These are phyloP conservation scores for Acanthis flammea DNA, from an alignment of 2,797 vertebrate genomes.

Conservation along the genomic window DNA sequence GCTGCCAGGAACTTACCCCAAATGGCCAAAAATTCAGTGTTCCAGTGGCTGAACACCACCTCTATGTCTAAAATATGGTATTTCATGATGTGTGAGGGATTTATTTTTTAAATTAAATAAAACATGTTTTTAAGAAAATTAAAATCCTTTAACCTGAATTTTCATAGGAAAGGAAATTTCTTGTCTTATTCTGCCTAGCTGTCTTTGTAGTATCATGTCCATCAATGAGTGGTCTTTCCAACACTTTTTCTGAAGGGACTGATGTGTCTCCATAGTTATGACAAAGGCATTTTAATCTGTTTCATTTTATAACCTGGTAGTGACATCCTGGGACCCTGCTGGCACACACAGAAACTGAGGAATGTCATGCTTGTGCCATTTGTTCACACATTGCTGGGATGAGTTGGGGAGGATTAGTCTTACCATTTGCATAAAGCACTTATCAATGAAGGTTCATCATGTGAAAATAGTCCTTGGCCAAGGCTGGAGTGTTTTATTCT, in stretches of 20 bases:
- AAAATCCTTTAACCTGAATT: neutral
- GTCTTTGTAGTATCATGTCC: neutral
- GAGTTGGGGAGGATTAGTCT: neutral
- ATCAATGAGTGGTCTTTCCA: neutral
- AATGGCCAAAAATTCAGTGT: neutral
- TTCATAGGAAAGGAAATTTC: neutral
- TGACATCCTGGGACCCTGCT: conserved; percentile 4
- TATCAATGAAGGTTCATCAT: neutral
- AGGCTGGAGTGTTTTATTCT: neutral
- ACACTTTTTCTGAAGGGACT: neutral
- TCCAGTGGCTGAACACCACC: neutral
- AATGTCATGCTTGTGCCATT: conserved; percentile 46
- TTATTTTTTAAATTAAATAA: neutral
- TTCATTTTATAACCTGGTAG: conserved; percentile 27
- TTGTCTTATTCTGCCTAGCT: neutral
- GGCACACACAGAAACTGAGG: conserved; percentile 14
- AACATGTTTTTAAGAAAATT: neutral
- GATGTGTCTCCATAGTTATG: neutral
- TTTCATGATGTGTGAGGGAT: neutral
- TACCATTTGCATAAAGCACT: conserved; percentile 14
- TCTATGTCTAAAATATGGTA: neutral
- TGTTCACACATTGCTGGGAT: conserved; percentile 39
- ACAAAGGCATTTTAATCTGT: conserved; percentile 26
- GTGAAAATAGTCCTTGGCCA: neutral
- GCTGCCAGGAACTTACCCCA: neutral